phyloP scores from a whole-genome alignment of 2,113 vertebrate genomes.

The Coracopsis vasa region DNA sequence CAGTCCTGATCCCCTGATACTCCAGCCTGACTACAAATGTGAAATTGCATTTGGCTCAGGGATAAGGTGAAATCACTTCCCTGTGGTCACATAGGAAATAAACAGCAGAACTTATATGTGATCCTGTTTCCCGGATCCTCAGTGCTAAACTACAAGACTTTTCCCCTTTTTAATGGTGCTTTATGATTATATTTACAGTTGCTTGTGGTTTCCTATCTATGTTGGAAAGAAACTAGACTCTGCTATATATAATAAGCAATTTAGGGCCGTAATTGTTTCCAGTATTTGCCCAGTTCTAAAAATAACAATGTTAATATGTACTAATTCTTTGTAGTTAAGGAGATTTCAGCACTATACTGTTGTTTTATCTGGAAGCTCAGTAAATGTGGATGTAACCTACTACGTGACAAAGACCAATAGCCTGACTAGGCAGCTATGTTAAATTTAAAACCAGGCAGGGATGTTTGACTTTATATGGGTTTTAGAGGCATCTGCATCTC shows the following conservation, averaged over 20 bases:
- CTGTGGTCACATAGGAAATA: background rate
- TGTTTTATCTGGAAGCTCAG: slow-evolving; percentile 27
- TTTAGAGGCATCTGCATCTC: slow-evolving; percentile 13
- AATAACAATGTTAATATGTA: background rate
- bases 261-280: slow-evolving; percentile 8
- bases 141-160: background rate
- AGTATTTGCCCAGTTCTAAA: slow-evolving; percentile 22
- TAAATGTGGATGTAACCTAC: background rate
- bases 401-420: slow-evolving; percentile 26
- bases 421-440: slow-evolving; percentile 16
- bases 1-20: background rate
- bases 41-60: background rate
- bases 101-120: background rate
- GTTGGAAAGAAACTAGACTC: background rate
- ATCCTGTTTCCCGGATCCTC: background rate
- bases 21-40: background rate
- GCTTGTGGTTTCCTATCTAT: background rate
- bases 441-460: slow-evolving; percentile 41
- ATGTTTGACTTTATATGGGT: slow-evolving; percentile 51
- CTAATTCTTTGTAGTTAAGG: slow-evolving; percentile 24
- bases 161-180: background rate
- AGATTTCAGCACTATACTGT: background rate
- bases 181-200: background rate
- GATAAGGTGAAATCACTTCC: background rate
- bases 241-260: background rate